These are phyloP conservation scores for Chelon labrosus DNA, from an alignment of 2,797 vertebrate genomes.

Conservation along the genomic window DNA sequence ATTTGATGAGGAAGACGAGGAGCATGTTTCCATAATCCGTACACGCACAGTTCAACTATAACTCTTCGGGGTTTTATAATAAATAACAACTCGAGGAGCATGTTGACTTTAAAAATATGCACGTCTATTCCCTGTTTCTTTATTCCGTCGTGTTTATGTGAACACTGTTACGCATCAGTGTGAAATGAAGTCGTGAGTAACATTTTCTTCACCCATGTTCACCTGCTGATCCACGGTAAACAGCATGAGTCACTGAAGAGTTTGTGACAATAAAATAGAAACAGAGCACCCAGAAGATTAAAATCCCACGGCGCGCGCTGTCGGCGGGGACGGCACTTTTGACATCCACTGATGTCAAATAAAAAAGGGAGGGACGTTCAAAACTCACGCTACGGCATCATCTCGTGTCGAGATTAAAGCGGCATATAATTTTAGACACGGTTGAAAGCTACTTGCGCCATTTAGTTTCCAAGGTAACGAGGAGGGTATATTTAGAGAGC, in stretches of 20 bases:
- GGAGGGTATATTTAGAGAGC: slow-evolving; percentile 83
- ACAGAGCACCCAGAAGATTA: slow-evolving; percentile 12
- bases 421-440: slow-evolving; percentile 78
- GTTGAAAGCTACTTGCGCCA: slow-evolving; percentile 81
- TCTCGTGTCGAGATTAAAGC: slow-evolving; percentile 74
- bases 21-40: too few species aligned
- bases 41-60: too few species aligned
- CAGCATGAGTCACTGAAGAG: slow-evolving; percentile 21
- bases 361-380: slow-evolving; percentile 33
- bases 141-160: slow-evolving; percentile 5
- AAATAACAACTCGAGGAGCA: neutral
- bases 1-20: neutral
- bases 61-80: too few species aligned
- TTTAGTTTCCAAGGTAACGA: slow-evolving; percentile 88
- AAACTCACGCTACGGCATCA: slow-evolving; percentile 47
- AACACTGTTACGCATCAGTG: slow-evolving; percentile 10
- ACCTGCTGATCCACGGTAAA: slow-evolving; percentile 17
- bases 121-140: neutral
- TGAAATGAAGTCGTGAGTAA: slow-evolving; percentile 29
- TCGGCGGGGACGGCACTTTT: slow-evolving; percentile 21
- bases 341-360: slow-evolving; percentile 50
- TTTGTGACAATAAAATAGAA: slow-evolving; percentile 18
- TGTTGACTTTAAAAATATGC: slow-evolving; percentile 1
- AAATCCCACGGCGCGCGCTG: slow-evolving; percentile 22
- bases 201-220: slow-evolving; percentile 12